Evolutionary conservation across 2,888 invertebrate genomes (phyloP).

Genomic region (Chrysotoxum bicinctum): DNA sequence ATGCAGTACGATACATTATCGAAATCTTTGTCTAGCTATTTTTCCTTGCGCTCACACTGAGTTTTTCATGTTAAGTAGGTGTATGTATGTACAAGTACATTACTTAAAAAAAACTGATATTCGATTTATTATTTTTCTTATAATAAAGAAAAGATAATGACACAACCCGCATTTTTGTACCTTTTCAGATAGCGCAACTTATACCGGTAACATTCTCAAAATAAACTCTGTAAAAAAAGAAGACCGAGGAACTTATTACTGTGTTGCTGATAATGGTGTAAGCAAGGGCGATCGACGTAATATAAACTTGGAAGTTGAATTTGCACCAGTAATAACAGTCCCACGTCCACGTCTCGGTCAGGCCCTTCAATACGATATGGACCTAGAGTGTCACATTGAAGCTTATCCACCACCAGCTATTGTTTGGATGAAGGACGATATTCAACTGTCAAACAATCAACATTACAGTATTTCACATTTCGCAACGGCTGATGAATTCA

Average conservation of each 20-base stretch:
- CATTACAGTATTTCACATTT: slow-evolving; percentile 95
- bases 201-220: slow-evolving; percentile 90
- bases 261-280: slow-evolving; percentile 94
- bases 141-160: background rate
- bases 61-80: no score
- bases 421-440: slow-evolving; percentile 93
- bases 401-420: slow-evolving; percentile 97
- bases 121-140: no score
- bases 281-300: slow-evolving; percentile 92
- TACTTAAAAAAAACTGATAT: no score
- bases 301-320: slow-evolving; percentile 94
- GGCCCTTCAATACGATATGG: slow-evolving; percentile 96
- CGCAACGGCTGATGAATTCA: slow-evolving; percentile 95
- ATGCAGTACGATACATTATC: no score
- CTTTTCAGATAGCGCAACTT: slow-evolving; percentile 81
- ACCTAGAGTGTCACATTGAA: slow-evolving; percentile 96
- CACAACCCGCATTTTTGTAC: background rate
- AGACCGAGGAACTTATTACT: slow-evolving; percentile 96
- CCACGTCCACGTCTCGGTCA: slow-evolving; percentile 91
- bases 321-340: slow-evolving; percentile 92
- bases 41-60: no score
- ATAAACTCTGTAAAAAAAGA: slow-evolving; percentile 91
- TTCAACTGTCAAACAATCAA: slow-evolving; percentile 92
- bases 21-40: no score
- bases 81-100: no score